Base-by-base conservation (phyloP, 2,113 vertebrate species). In the Varanus komodoensis region DNA sequence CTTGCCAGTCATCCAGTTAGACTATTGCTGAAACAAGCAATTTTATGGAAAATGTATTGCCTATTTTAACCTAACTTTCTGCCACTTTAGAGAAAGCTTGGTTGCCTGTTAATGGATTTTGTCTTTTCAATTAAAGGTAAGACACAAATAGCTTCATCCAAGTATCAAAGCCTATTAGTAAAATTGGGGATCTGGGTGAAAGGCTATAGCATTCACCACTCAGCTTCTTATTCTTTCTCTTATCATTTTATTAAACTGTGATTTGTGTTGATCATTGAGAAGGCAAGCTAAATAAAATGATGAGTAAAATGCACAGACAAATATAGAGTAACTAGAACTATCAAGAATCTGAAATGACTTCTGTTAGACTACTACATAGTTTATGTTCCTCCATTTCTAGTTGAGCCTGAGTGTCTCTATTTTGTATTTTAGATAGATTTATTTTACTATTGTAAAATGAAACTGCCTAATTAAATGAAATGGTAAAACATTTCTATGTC, bases 1-100 rank as follows among this genome's bases (percentile, higher is more conserved):
- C 84, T 69, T 87, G 6, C 19, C n/a, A 78, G 9, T 64, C 80
- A 17, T 11, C 38, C 79, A 48, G 4, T 80, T 57, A 89, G 32
- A 82, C 89, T 91, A 93, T 84, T 87, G 32, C 57, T 91, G 2
- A 89, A 81, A 21, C 75, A 69, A 79, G 4, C 44, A 12, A 83
- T 21, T 69, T 54, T 69, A 3, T 25, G 57, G 11, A 61, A 57
- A 38, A 4, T 23, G 71, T 54, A 7, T 34, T 38, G 29, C n/a
- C 74, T 87, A 79, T 21, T 4, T 0, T 64, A 1, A 2, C 29
- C 48, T 32, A 90, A 32, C 91, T 95, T 94, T 83, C 64, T 92
- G 25, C 75, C 68, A 0, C 1, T 84, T 84, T 87, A 48, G 12
- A 52, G 44, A 75, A 87, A 80, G 27, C 15, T 78, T 27, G 69